A percentile compares a stretch with the other conserved stretches of the same genome.
These are phyloP conservation scores for Acanthis flammea DNA, from an alignment of 2,797 vertebrate species.

Conservation along the genomic window DNA sequence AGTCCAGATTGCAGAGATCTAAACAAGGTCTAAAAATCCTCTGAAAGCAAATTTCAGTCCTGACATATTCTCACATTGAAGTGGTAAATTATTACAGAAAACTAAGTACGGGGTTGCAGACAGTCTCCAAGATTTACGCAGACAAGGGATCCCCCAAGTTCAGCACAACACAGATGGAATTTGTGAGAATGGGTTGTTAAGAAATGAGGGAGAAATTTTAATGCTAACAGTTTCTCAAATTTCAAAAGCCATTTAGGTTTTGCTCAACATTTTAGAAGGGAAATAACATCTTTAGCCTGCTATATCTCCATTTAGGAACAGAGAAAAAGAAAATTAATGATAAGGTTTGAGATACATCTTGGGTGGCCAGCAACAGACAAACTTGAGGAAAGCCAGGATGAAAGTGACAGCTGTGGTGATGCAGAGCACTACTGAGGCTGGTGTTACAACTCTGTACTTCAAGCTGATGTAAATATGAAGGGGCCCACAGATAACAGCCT, in stretches of 20 bases:
- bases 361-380: conserved; percentile 6
- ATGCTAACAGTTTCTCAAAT: background rate
- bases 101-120: background rate
- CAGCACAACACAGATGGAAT: background rate
- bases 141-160: background rate
- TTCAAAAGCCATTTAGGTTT: conserved; percentile 19
- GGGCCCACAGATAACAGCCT: background rate
- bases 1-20: background rate
- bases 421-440: background rate
- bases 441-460: background rate
- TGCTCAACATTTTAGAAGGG: background rate
- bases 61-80: background rate
- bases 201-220: background rate
- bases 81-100: background rate
- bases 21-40: background rate
- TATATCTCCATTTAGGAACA: background rate
- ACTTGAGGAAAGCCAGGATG: background rate
- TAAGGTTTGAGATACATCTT: conserved; percentile 23
- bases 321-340: background rate
- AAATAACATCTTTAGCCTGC: background rate
- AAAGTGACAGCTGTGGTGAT: background rate
- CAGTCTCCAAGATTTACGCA: background rate
- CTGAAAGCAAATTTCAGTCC: background rate
- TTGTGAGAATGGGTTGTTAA: background rate
- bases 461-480: background rate